Evolutionary conservation across 2,888 invertebrate species (phyloP).

Genomic region (Protonemura montana): DNA sequence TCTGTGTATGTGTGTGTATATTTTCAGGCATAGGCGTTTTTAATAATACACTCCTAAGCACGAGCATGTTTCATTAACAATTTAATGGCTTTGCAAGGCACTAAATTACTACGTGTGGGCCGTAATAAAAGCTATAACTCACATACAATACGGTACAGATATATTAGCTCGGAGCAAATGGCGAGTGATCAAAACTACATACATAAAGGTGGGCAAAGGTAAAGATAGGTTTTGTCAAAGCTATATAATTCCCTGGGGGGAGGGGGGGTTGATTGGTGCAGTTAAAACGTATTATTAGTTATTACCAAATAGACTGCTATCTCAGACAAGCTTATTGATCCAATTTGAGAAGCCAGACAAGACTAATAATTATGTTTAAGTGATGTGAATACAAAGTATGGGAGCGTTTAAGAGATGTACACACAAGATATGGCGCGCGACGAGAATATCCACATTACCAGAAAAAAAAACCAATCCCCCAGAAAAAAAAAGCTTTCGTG

Average conservation of each 20-base stretch:
- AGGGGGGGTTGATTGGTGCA: not conserved
- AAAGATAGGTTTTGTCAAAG: conserved; percentile 35
- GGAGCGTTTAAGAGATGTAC: not conserved
- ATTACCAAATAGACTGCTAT: conserved; percentile 14
- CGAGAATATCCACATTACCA: not conserved
- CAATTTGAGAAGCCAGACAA: not conserved
- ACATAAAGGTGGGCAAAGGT: conserved; percentile 27
- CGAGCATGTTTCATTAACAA: conserved; percentile 48
- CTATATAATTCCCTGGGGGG: not conserved
- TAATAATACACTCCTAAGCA: conserved; percentile 44
- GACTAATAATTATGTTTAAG: not conserved
- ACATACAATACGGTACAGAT: conserved; percentile 28
- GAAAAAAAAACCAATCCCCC: not conserved
- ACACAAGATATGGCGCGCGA: not conserved
- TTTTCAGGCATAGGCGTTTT: conserved; percentile 42
- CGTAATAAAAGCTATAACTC: conserved; percentile 34
- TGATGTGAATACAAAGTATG: conserved; percentile 7
- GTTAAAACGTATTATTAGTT: conserved; percentile 27
- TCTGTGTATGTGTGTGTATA: not conserved
- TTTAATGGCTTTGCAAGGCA: conserved; percentile 48
- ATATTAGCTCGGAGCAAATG: conserved; percentile 13
- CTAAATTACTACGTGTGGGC: conserved; percentile 46
- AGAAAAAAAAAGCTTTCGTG: not conserved
- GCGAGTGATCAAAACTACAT: conserved; percentile 24
- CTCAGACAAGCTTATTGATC: conserved; percentile 1